Evolutionary conservation across 2,113 vertebrate genomes (phyloP).

Genomic region (Xiphorhynchus elegans): DNA sequence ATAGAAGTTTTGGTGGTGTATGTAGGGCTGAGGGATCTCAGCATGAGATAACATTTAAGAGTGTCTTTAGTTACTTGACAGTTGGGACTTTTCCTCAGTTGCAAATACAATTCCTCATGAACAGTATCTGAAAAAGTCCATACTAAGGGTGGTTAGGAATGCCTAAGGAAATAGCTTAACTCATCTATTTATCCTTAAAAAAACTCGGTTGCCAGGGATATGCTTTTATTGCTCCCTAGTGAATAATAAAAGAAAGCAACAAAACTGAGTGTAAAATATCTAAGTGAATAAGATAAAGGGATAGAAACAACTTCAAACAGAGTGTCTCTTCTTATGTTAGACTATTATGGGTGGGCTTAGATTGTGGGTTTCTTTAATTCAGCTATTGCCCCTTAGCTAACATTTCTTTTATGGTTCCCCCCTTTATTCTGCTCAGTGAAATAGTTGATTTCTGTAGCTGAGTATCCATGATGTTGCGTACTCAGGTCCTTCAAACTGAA

Average conservation of each 20-base stretch:
- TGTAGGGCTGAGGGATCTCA: background rate
- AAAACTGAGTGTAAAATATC: background rate
- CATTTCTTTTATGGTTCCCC: background rate
- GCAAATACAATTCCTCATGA: background rate
- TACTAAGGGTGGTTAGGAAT: background rate
- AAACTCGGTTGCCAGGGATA: background rate
- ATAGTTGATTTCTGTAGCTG: background rate
- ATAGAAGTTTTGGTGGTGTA: background rate
- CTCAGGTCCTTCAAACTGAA: background rate
- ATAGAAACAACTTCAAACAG: background rate
- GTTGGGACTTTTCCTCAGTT: background rate
- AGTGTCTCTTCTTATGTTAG: background rate
- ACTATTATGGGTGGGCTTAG: background rate
- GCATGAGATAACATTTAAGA: background rate
- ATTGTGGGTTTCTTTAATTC: background rate
- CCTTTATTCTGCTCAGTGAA: background rate
- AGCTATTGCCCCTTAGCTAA: background rate
- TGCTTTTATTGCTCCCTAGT: background rate
- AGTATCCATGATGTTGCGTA: background rate
- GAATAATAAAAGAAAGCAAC: background rate
- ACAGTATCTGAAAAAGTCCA: background rate
- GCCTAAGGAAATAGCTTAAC: background rate
- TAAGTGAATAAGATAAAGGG: background rate
- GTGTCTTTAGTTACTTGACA: background rate
- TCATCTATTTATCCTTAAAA: background rate